Conservation (phyloP, 1,140 invertebrate genomes). For the Drosophila pandora region DNA sequence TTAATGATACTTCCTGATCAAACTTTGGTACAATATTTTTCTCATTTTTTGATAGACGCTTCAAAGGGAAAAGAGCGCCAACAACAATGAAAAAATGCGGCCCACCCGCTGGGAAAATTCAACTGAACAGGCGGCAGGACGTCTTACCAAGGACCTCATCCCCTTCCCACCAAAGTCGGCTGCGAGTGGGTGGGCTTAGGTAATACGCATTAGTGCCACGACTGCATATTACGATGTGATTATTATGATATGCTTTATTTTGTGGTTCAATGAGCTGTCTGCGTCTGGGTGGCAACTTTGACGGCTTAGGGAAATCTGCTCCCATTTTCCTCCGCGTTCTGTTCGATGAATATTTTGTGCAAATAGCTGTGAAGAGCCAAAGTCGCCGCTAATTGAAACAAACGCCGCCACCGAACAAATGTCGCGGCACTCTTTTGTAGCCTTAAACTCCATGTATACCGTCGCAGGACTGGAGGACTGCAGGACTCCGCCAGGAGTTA, state of each 20-base stretch:
- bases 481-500: slow-evolving; percentile 37
- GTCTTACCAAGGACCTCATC: slow-evolving; percentile 20
- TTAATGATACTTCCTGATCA: slow-evolving; percentile 13
- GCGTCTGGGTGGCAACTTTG: slow-evolving; percentile 67
- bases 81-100: slow-evolving; percentile 26
- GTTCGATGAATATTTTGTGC: slow-evolving; percentile 63
- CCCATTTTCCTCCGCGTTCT: slow-evolving; percentile 1
- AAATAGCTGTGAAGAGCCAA: slow-evolving; percentile 68
- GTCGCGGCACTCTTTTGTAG: slow-evolving; percentile 37
- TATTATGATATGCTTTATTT: slow-evolving; percentile 83
- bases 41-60: slow-evolving; percentile 40
- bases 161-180: not conserved
- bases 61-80: slow-evolving; percentile 59
- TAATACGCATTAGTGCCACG: slow-evolving; percentile 80
- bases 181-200: slow-evolving; percentile 68
- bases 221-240: slow-evolving; percentile 81
- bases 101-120: slow-evolving; percentile 39
- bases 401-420: slow-evolving; percentile 37
- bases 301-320: slow-evolving; percentile 63
- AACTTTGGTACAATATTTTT: slow-evolving; percentile 33
- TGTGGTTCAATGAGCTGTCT: slow-evolving; percentile 77
- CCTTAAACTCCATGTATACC: slow-evolving; percentile 45
- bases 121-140: slow-evolving; percentile 13
- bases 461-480: not conserved
- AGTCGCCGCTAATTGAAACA: slow-evolving; percentile 70